phyloP scores from a whole-genome alignment of 2,888 invertebrate genomes.

The Aproaerema taeniolella region DNA sequence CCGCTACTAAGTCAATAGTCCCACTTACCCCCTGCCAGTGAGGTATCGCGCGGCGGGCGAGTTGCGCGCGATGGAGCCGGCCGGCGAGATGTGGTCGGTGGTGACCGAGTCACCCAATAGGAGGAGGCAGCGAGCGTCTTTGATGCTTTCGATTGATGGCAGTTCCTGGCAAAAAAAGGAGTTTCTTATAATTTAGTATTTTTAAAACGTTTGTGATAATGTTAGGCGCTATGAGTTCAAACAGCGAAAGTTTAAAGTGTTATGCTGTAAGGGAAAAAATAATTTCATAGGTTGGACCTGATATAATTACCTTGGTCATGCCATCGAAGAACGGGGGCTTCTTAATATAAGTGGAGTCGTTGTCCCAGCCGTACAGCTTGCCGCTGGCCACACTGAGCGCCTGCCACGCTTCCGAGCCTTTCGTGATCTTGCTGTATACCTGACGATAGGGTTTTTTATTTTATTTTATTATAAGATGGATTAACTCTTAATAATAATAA shows the following conservation, averaged over 20 bases:
- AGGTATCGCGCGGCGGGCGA: conserved; percentile 94
- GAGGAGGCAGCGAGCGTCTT: conserved; percentile 88
- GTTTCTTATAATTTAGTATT: too few species aligned
- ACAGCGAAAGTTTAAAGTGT: too few species aligned
- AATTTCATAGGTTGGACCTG: too few species aligned
- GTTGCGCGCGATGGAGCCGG: conserved; percentile 96
- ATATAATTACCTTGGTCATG: conserved; percentile 82
- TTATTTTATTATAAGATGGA: neutral
- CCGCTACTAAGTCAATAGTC: too few species aligned
- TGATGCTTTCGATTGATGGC: conserved; percentile 78
- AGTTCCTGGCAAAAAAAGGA: conserved; percentile 69
- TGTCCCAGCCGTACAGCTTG: conserved; percentile 94
- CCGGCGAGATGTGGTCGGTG: conserved; percentile 99
- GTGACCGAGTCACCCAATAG: conserved; percentile 97
- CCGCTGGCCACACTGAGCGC: conserved; percentile 86
- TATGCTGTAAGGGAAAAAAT: too few species aligned
- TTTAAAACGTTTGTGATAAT: too few species aligned
- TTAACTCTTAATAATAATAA: too few species aligned
- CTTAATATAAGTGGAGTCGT: conserved; percentile 95
- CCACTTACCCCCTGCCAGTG: too few species aligned
- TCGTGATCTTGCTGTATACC: conserved; percentile 89
- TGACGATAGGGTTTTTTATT: conserved; percentile 28
- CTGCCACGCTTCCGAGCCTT: conserved; percentile 93
- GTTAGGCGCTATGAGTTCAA: too few species aligned
- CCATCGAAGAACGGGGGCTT: conserved; percentile 96